Evolutionary conservation across 2,888 invertebrate genomes (phyloP), one percentile per base, ranked within the genome.

Genomic region (Teleiodes luculella): DNA sequence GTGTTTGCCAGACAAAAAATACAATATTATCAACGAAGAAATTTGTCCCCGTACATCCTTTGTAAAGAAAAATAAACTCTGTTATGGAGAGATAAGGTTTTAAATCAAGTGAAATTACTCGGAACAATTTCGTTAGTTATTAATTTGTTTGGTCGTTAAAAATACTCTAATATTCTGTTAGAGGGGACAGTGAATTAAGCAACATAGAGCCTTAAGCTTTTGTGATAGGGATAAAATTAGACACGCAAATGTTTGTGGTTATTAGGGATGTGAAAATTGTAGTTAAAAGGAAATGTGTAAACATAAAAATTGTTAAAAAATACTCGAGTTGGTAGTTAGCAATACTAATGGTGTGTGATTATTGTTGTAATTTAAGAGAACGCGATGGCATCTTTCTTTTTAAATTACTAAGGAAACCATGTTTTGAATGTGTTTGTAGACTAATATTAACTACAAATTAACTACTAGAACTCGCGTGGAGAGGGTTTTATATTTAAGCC

Each of bases 81-180:
- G 10, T 3, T 11, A 8, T 10, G 10, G 10, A 6, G 33, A 11
- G 10, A 20, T 20, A 41, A 13, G 10, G 20, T 41, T 41, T 13
- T 8, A 41, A 20, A 41, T 41, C 1, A 1, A 3, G 20, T 5
- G 18, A 11, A 41, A 20, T 16, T 20, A 11, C 20, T 18, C 16
- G 8, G 8, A 13, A 18, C 18, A 41, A 41, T 41, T 11, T 16
- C 18, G 18, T 41, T 18, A 16, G 39, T 41, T 41, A 41, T 41
- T 41, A 41, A 41, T 41, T 41, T 41, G 18, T 18, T 41, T 18
- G 39, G 39, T 18, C 39, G 39, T 41, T 41, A 41, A 41, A 39
- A 41, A 20, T 41, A 18, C 8, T 41, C 39, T 41, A 18, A 41
- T 7, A 41, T 41, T 41, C 20, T 18, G 16, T 13, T 10, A n/a